Evolutionary conservation across 1,140 invertebrate genomes (phyloP).

Genomic region (Brachionus angularis): DNA sequence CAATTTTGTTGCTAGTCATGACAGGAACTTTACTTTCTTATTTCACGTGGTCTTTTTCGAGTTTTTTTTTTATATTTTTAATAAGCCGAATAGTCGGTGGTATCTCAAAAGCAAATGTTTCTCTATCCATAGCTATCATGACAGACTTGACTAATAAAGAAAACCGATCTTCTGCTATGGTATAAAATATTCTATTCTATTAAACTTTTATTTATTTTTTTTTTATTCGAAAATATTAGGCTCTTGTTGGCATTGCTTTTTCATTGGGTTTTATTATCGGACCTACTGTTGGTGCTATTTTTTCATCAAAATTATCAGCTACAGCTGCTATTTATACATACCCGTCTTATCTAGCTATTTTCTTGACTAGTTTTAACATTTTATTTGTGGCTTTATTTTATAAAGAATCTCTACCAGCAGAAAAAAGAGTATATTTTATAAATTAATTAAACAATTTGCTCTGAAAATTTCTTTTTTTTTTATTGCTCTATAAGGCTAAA

Average conservation of each 20-base stretch:
- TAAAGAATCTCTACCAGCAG: slow-evolving; percentile 77
- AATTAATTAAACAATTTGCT: background rate
- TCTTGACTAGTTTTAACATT: slow-evolving; percentile 72
- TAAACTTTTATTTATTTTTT: slow-evolving; percentile 45
- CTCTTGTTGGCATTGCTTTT: slow-evolving; percentile 91
- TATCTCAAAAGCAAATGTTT: slow-evolving; percentile 92
- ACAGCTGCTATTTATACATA: slow-evolving; percentile 70
- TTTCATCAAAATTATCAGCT: slow-evolving; percentile 21
- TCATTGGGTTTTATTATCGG: slow-evolving; percentile 93
- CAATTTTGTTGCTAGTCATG: slow-evolving; percentile 75
- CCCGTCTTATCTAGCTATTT: slow-evolving; percentile 79
- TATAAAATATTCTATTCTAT: slow-evolving; percentile 53
- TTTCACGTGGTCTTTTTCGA: slow-evolving; percentile 78
- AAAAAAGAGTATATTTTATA: slow-evolving; percentile 59
- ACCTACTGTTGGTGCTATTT: slow-evolving; percentile 83
- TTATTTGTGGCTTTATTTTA: slow-evolving; percentile 71
- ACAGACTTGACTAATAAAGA: slow-evolving; percentile 79
- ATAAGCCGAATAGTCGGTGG: slow-evolving; percentile 86
- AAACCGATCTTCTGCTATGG: slow-evolving; percentile 86
- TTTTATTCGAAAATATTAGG: slow-evolving; percentile 67
- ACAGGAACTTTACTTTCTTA: slow-evolving; percentile 77
- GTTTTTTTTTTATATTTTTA: slow-evolving; percentile 84
- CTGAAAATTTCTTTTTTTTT: background rate
- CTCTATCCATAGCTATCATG: slow-evolving; percentile 87
- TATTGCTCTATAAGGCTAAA: slow-evolving; percentile 63